These are phyloP conservation scores for Psilopsiagon aurifrons DNA, from an alignment of 2,113 vertebrate species.

Conservation along the genomic window DNA sequence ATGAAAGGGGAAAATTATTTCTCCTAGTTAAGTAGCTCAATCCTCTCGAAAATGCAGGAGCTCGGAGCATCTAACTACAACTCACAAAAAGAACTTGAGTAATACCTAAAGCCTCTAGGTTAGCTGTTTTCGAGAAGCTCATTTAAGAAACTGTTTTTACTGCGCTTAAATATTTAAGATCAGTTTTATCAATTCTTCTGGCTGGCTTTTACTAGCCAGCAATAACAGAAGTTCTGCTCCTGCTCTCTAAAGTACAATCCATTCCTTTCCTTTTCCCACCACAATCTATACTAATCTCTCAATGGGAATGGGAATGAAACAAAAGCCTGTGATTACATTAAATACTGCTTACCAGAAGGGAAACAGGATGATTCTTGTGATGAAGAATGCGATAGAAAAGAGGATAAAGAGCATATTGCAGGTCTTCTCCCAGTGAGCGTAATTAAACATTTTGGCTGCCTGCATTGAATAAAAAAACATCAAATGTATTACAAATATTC, in stretches of 20 bases:
- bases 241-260: neutral
- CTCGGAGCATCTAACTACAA: neutral
- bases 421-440: constrained; percentile 85
- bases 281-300: neutral
- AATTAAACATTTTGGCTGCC: constrained; percentile 95
- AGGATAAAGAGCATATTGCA: constrained; percentile 86
- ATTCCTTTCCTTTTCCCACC: neutral
- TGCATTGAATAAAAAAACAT: constrained; percentile 65
- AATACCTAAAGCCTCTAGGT: neutral
- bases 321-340: neutral
- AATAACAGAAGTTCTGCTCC: neutral
- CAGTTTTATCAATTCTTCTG: neutral
- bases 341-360: constrained; percentile 87
- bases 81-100: neutral
- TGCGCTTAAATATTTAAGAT: neutral
- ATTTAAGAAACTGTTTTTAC: neutral
- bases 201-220: neutral
- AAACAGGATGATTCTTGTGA: constrained; percentile 88
- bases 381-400: constrained; percentile 83
- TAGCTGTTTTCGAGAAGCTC: neutral
- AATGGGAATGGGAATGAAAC: neutral
- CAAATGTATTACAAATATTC: neutral
- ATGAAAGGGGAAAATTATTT: neutral
- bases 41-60: neutral
- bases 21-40: neutral